Conservation (phyloP, 2,888 invertebrate species). For the Rhagium mordax region DNA sequence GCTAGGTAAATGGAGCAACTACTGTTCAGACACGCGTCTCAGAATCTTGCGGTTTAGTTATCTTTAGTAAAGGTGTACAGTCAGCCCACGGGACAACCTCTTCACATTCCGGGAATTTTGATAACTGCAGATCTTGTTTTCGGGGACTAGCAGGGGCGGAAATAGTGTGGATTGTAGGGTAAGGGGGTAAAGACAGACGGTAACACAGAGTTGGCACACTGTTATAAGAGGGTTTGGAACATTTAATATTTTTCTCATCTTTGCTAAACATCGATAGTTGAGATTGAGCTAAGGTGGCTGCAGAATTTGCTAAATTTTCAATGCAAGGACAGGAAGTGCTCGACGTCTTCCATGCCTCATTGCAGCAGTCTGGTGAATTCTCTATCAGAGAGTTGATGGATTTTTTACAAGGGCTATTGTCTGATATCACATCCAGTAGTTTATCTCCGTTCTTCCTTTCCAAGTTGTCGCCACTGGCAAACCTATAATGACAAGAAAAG, state of each 20-base stretch:
- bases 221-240: slow-evolving; percentile 56
- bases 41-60: slow-evolving; percentile 60
- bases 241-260: slow-evolving; percentile 48
- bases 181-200: slow-evolving; percentile 58
- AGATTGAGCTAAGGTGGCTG: slow-evolving; percentile 64
- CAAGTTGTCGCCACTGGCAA: slow-evolving; percentile 54
- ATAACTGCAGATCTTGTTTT: slow-evolving; percentile 53
- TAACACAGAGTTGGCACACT: slow-evolving; percentile 65
- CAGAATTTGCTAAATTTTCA: slow-evolving; percentile 72
- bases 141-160: slow-evolving; percentile 66
- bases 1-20: neutral
- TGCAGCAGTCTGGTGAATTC: slow-evolving; percentile 72
- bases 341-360: slow-evolving; percentile 69
- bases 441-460: slow-evolving; percentile 71
- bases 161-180: slow-evolving; percentile 57
- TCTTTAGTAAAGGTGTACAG: slow-evolving; percentile 64
- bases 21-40: slow-evolving; percentile 38
- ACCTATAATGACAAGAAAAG: slow-evolving; percentile 51
- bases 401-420: slow-evolving; percentile 73
- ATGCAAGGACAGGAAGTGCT: slow-evolving; percentile 84
- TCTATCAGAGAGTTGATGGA: slow-evolving; percentile 71
- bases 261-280: slow-evolving; percentile 62
- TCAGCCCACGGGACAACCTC: slow-evolving; percentile 62
- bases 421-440: slow-evolving; percentile 73
- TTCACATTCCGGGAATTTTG: slow-evolving; percentile 61